Base-by-base conservation (phyloP, 2,888 invertebrate species). In the Xanthorhoe spadicearia region DNA sequence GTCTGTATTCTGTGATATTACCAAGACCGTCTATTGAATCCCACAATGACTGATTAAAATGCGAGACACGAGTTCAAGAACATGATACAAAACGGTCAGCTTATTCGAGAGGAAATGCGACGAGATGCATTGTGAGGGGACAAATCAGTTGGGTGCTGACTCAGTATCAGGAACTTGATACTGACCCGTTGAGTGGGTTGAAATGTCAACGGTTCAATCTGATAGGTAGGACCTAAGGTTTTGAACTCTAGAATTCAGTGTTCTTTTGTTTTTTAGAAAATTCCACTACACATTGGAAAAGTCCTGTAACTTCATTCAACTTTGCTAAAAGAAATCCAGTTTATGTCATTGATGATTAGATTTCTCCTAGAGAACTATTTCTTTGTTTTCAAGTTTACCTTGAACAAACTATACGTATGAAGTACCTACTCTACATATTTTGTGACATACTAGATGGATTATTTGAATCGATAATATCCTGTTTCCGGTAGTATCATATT, bases 121-220 rank as follows among this genome's bases (percentile, higher is more conserved):
- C 62, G 66, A 66, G 65, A 65, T 72, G 35, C 58, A 74, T 68
- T 77, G 77, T 76, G 74, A 69, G 71, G 77, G 78, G 80, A 81
- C 80, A 78, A 79, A 82, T 84, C 83, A 81, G 82, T 74, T 67
- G 54, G 59, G 48, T 23, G 52, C 43, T 73, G 69, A 73, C 67
- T 63, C 68, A 79, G 55, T 32, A 32, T 57, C 51, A 60, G 55
- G 54, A 63, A 70, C 50, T 66, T 60, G 60, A 65, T 60, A 66
- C 52, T 66, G 28, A 46, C 55, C 38, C 28, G 56, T 56, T 43
- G 43, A 55, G 62, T 57, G 23, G 50, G 52, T 67, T 56, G 55
- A 60, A 67, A 63, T 56, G 60, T 49, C 60, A 67, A 60, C 55
- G 48, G 19, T 15, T 50, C 50, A 49, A 10, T 13, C 38, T 38